These are phyloP conservation scores for Zeugodacus cucurbitae DNA, from an alignment of 1,140 invertebrate genomes.

Conservation along the genomic window DNA sequence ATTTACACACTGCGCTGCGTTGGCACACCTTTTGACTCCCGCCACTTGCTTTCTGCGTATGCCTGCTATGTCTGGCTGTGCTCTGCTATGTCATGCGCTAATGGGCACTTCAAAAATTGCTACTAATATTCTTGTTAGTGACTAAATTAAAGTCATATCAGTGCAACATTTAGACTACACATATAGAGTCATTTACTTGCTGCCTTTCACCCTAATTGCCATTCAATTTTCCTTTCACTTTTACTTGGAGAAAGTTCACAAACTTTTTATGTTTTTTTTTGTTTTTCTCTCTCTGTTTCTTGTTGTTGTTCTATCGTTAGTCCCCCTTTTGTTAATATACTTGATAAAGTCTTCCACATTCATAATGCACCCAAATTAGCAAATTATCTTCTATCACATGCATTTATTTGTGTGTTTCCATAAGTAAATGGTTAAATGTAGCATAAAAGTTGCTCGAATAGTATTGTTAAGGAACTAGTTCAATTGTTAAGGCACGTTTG, in stretches of 20 bases:
- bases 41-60: background rate
- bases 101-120: background rate
- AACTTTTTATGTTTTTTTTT: background rate
- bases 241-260: background rate
- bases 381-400: conserved; percentile 5
- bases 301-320: background rate
- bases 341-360: background rate
- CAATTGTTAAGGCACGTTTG: background rate
- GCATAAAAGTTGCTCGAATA: background rate
- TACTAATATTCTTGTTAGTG: background rate
- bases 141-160: background rate
- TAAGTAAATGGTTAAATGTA: background rate
- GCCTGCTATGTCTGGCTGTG: background rate
- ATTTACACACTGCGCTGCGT: background rate
- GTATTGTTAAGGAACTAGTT: background rate
- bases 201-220: background rate
- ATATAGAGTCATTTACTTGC: background rate
- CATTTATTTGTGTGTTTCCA: background rate
- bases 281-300: background rate
- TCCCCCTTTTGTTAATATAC: background rate
- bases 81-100: background rate
- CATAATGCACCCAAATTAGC: background rate
- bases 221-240: background rate
- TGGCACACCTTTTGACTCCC: background rate
- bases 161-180: background rate